Evolutionary conservation across 2,113 vertebrate species (phyloP).

Genomic region (Corydoras sp.): DNA sequence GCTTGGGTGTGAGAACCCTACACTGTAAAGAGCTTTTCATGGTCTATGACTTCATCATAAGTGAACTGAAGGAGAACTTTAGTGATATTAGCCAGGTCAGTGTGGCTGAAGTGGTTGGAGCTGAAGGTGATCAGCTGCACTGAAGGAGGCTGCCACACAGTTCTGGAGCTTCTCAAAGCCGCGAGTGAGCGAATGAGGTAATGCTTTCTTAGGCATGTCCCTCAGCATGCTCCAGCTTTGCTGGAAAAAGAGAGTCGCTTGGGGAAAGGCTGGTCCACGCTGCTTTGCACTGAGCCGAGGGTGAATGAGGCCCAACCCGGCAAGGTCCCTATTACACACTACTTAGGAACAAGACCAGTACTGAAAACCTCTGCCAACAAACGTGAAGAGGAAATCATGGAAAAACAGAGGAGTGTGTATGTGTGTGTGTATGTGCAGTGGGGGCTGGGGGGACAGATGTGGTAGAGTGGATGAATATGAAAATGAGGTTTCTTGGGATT

Average conservation of each 20-base stretch:
- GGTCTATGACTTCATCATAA: conserved; percentile 11
- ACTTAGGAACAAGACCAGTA: conserved; percentile 39
- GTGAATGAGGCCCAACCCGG: conserved; percentile 40
- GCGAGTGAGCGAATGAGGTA: conserved; percentile 44
- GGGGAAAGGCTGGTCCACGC: conserved; percentile 23
- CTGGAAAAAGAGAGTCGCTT: conserved; percentile 50
- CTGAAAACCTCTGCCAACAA: conserved; percentile 30
- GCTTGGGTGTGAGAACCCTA: no score
- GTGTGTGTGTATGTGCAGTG: conserved; percentile 5
- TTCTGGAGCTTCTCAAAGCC: conserved; percentile 45
- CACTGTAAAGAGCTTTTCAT: not conserved
- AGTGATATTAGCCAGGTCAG: conserved; percentile 4
- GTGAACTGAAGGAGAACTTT: conserved; percentile 7
- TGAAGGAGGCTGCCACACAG: conserved; percentile 25
- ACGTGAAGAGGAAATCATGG: conserved; percentile 39
- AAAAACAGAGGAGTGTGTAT: conserved; percentile 31
- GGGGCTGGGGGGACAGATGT: not conserved
- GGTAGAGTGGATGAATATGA: conserved; percentile 28
- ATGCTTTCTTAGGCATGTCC: conserved; percentile 47
- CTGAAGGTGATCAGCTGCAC: not conserved
- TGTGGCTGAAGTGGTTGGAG: not conserved
- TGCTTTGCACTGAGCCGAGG: conserved; percentile 30
- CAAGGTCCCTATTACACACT: conserved; percentile 48
- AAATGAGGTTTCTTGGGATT: conserved; percentile 19
- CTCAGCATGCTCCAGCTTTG: conserved; percentile 40